Base-by-base conservation (phyloP, 1,140 invertebrate species). In the Diorhabda sublineata region DNA sequence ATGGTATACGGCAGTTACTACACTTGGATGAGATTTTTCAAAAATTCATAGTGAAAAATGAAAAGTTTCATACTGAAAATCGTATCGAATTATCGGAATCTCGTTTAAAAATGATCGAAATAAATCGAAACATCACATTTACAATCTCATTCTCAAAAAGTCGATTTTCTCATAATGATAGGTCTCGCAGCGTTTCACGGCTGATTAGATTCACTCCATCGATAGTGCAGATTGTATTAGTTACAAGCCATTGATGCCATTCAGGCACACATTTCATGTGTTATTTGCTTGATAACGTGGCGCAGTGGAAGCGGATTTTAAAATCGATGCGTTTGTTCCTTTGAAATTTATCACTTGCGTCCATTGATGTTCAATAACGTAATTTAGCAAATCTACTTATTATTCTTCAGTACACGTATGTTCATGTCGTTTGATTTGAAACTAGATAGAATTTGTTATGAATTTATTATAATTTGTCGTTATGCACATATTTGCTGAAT, bases 191-290 rank as follows among this genome's bases (percentile, higher is more conserved):
- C 62, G 69, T 73, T 73, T 73, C 69, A 68, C 69, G 69, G 66
- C 45, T 70, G 71, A 69, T 64, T 73, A 70, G 71, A 73, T 73
- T 70, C 69, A 73, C 70, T 69, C 69, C 67, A 67, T 70, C 69
- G 69, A 73, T 67, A 69, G 69, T 61, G 58, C 61, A 68, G 68
- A 70, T 73, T 73, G 71, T 70, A 69, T 73, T 73, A 73, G 71
- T 73, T 73, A 73, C 71, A 73, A 58, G 56, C 64, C 71, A 73
- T 73, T 73, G 66, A 64, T 60, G 66, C 66, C 58, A 70, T 73
- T 73, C 71, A 73, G 71, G 56, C 60, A 60, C 64, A 61, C 69
- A 73, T 70, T 69, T 73, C 69, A 60, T 67, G 67, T 70, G 66
- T 69, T 64, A 73, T 73, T 73, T 65, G 52, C 44, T 58, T 60